A percentile compares a stretch with the other conserved stretches of the same genome.
Conservation (phyloP, 2,888 invertebrate species). For the Zelleria hepariella region DNA sequence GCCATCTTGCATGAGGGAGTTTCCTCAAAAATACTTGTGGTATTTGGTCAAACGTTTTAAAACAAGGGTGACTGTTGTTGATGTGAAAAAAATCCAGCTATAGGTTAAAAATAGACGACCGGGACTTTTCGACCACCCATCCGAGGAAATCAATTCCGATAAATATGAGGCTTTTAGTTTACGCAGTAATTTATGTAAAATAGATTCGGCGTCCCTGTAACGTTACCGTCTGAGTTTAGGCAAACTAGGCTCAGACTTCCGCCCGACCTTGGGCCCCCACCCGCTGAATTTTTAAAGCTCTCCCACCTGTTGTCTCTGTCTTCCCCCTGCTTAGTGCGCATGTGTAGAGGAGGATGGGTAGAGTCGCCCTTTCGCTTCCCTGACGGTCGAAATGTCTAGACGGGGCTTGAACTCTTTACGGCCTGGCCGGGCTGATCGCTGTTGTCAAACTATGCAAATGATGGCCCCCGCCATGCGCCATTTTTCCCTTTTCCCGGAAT, state of each 20-base stretch:
- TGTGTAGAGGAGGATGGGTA: slow-evolving; percentile 46
- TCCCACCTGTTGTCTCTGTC: slow-evolving; percentile 56
- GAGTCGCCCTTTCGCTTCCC: slow-evolving; percentile 41
- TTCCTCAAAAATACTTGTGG: too few relatives aligned
- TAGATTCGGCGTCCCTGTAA: not conserved
- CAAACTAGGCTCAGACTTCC: slow-evolving; percentile 30
- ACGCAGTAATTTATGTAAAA: not conserved
- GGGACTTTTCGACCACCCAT: not conserved
- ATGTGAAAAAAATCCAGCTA: too few relatives aligned
- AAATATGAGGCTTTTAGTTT: not conserved
- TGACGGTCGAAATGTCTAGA: slow-evolving; percentile 67
- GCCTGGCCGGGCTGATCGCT: slow-evolving; percentile 1
- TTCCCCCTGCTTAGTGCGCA: slow-evolving; percentile 45
- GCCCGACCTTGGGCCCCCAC: slow-evolving; percentile 56
- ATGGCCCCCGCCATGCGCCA: not conserved
- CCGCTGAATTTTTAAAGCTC: slow-evolving; percentile 32
- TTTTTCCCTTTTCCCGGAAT: not conserved
- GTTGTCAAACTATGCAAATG: slow-evolving; percentile 5
- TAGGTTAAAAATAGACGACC: too few relatives aligned
- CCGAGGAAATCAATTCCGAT: not conserved
- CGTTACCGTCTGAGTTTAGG: slow-evolving; percentile 1
- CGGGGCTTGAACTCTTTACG: slow-evolving; percentile 63
- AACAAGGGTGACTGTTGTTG: too few relatives aligned
- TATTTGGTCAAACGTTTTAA: too few relatives aligned
- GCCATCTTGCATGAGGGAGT: too few relatives aligned